Conservation (phyloP, 2,888 invertebrate genomes). For the Nemurella pictetii region DNA sequence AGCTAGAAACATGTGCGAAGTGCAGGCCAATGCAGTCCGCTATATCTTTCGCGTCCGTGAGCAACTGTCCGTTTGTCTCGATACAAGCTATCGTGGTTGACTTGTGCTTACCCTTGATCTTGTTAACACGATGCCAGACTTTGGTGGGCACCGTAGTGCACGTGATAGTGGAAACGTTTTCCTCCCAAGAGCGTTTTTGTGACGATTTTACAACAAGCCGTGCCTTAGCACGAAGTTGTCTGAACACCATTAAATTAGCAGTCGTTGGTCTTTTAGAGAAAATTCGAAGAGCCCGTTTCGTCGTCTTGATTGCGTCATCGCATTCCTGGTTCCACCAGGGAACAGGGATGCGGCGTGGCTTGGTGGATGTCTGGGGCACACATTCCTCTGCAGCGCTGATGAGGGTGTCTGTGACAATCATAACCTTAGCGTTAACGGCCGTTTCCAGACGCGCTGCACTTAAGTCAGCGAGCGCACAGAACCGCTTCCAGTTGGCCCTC, state of each 20-base stretch:
- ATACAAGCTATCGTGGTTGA: neutral
- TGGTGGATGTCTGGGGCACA: neutral
- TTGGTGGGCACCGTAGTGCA: neutral
- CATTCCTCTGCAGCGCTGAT: conserved; percentile 5
- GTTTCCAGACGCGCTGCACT: neutral
- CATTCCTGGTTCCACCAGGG: conserved; percentile 32
- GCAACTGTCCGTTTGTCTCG: neutral
- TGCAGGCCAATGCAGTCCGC: conserved; percentile 18
- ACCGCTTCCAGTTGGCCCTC: conserved; percentile 1
- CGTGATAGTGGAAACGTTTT: conserved; percentile 8
- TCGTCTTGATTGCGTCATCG: conserved; percentile 23
- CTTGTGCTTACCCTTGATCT: conserved; percentile 23
- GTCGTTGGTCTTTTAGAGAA: conserved; percentile 21
- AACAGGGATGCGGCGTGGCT: neutral
- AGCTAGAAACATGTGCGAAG: conserved; percentile 18
- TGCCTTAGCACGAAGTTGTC: conserved; percentile 21
- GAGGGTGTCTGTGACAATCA: neutral
- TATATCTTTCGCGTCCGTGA: conserved; percentile 8
- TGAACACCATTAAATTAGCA: conserved; percentile 1
- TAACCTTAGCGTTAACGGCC: neutral
- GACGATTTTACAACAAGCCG: conserved; percentile 17
- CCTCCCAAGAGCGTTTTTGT: conserved; percentile 23
- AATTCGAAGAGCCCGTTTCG: conserved; percentile 27
- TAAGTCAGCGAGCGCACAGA: neutral
- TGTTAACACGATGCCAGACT: conserved; percentile 13